Evolutionary conservation across 2,113 vertebrate species (phyloP).

Genomic region (Lampris incognitus): DNA sequence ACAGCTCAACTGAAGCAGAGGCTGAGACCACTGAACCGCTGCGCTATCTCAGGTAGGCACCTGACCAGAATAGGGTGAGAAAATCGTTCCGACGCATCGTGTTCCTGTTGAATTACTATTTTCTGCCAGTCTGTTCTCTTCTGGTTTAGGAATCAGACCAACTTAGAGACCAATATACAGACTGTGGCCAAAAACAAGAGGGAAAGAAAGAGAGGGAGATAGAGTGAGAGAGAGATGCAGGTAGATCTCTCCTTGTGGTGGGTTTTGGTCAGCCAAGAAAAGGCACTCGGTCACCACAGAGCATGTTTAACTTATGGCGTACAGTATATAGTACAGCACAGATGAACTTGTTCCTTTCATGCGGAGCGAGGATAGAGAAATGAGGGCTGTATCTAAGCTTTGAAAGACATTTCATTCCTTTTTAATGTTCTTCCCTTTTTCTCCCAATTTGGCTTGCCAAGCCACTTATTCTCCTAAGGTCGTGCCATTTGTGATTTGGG

Average conservation of each 20-base stretch:
- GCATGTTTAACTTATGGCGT: not conserved
- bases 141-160: not conserved
- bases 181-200: too few species aligned
- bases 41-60: constrained; percentile 83
- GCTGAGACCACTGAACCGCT: constrained; percentile 80
- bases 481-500: too few species aligned
- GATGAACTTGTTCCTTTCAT: not conserved
- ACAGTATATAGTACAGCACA: not conserved
- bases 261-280: too few species aligned
- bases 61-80: not conserved
- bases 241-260: constrained; percentile 1
- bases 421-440: too few species aligned
- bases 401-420: too few species aligned
- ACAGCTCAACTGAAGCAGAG: constrained; percentile 81
- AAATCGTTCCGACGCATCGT: too few species aligned
- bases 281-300: not conserved
- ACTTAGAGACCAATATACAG: not conserved
- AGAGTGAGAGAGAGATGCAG: not conserved
- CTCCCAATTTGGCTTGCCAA: too few species aligned
- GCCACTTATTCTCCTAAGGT: too few species aligned
- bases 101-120: not conserved
- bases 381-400: too few species aligned
- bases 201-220: not conserved
- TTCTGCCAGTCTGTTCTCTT: not conserved
- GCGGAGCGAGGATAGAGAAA: too few species aligned